Percentiles rank a stretch among this genome's conserved stretches.
phyloP scores from a whole-genome alignment of 2,113 vertebrate genomes.

The Lampris incognitus region DNA sequence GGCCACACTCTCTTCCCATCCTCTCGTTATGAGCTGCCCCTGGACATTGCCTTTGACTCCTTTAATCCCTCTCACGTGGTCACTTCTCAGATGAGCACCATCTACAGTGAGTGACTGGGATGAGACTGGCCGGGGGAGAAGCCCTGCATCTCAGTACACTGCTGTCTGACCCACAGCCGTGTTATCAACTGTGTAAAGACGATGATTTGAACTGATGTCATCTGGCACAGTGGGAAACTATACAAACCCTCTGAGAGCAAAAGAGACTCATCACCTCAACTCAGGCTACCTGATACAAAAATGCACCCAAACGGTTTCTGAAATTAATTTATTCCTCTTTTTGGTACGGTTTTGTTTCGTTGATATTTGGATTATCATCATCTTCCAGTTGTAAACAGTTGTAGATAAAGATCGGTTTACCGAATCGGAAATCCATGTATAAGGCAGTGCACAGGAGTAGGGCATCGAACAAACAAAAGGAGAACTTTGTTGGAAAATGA shows the following conservation, averaged over 20 bases:
- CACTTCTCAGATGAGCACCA: conserved; percentile 85
- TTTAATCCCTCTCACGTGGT: conserved; percentile 84
- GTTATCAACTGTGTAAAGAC: conserved; percentile 46
- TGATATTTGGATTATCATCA: conserved; percentile 45
- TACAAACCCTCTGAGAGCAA: conserved; percentile 35
- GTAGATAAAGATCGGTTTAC: conserved; percentile 34
- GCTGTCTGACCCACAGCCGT: conserved; percentile 30
- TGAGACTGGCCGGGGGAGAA: background rate
- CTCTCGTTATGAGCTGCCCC: conserved; percentile 88
- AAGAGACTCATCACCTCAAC: conserved; percentile 58
- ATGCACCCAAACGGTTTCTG: conserved; percentile 53
- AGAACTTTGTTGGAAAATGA: conserved; percentile 2
- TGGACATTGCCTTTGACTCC: conserved; percentile 91
- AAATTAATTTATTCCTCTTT: conserved; percentile 72
- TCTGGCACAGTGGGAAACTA: conserved; percentile 55
- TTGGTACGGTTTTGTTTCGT: conserved; percentile 41
- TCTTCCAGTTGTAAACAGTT: conserved; percentile 43
- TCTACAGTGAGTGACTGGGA: conserved; percentile 84
- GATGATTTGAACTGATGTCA: conserved; percentile 53
- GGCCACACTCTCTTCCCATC: conserved; percentile 87
- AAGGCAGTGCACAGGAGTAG: conserved; percentile 15
- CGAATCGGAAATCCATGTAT: conserved; percentile 24
- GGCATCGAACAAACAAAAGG: conserved; percentile 17
- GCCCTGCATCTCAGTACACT: conserved; percentile 19
- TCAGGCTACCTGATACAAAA: conserved; percentile 74